These are phyloP conservation scores for Dasyornis broadbenti DNA, from an alignment of 2,113 vertebrate species.

Conservation along the genomic window DNA sequence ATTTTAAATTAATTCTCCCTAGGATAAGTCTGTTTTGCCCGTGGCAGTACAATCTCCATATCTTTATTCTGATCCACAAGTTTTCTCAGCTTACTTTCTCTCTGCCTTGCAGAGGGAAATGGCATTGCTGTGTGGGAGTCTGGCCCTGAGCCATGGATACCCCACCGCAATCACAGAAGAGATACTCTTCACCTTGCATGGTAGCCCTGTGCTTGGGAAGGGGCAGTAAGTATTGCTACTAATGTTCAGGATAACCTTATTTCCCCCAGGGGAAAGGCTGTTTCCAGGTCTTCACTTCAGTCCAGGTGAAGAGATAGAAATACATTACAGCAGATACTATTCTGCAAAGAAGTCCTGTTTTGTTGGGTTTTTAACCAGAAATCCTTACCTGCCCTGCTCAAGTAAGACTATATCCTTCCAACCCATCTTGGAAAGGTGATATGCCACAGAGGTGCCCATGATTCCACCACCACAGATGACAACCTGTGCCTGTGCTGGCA, in stretches of 20 bases:
- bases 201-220: not conserved
- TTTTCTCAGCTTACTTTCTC: not conserved
- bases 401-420: slow-evolving; percentile 91
- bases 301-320: not conserved
- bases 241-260: not conserved
- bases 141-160: not conserved
- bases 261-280: not conserved
- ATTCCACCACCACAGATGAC: slow-evolving; percentile 96
- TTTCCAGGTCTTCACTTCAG: not conserved
- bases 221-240: rapidly evolving
- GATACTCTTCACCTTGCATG: not conserved
- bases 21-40: not conserved
- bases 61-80: not conserved
- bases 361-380: not conserved
- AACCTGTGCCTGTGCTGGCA: slow-evolving; percentile 86
- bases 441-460: slow-evolving; percentile 91
- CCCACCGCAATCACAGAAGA: not conserved
- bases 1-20: not conserved
- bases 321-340: not conserved
- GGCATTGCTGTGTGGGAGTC: rapidly evolving
- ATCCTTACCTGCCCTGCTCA: slow-evolving; percentile 93
- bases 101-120: not conserved
- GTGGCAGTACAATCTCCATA: rapidly evolving
- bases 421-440: slow-evolving; percentile 92
- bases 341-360: rapidly evolving